Conservation (phyloP, 2,797 vertebrate species). For the Dallia pectoralis region DNA sequence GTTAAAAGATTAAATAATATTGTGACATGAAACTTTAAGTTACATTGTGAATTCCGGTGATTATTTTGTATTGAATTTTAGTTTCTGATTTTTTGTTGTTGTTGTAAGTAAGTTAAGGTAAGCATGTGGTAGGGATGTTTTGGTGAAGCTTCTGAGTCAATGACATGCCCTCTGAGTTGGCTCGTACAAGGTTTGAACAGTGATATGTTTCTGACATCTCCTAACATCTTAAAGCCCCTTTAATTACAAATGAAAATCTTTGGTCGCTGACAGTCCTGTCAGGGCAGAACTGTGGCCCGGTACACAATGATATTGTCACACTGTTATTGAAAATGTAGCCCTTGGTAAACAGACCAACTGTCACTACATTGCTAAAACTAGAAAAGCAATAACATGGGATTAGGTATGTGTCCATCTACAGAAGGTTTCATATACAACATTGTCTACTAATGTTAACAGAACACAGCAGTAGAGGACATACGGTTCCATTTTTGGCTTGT, state of each 20-base stretch:
- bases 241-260: slow-evolving; percentile 25
- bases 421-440: slow-evolving; percentile 6
- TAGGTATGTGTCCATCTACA: slow-evolving; percentile 35
- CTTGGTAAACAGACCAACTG: slow-evolving; percentile 46
- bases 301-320: slow-evolving; percentile 17
- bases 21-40: neutral
- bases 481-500: no score
- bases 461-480: neutral
- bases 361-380: slow-evolving; percentile 31
- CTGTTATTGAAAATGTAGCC: slow-evolving; percentile 32
- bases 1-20: neutral
- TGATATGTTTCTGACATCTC: slow-evolving; percentile 11
- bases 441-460: neutral
- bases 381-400: slow-evolving; percentile 59
- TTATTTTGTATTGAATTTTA: neutral
- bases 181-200: neutral
- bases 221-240: slow-evolving; percentile 21
- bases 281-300: neutral
- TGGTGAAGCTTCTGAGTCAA: neutral
- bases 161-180: neutral
- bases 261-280: slow-evolving; percentile 4
- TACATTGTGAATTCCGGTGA: neutral
- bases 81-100: neutral
- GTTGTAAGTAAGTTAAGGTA: neutral
- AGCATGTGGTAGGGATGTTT: neutral